Evolutionary conservation across 2,113 vertebrate species (phyloP).

Genomic region (Rhabdomys dilectus): DNA sequence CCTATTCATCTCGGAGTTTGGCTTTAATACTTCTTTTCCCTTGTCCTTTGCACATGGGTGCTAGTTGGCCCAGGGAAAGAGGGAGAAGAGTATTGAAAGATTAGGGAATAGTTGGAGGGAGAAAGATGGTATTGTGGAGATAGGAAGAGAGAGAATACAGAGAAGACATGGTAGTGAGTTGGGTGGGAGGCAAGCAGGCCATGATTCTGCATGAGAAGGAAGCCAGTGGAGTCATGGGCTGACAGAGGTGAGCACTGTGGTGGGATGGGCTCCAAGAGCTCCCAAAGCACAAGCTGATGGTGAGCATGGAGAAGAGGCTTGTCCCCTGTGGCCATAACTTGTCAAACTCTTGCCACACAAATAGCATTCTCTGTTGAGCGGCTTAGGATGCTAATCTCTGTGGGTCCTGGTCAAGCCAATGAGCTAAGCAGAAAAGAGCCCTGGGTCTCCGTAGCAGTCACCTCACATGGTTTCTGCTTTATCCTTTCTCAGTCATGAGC

Average conservation of each 20-base stretch:
- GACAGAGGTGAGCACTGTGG: neutral
- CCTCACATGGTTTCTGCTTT: fast-evolving
- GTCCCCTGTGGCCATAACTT: neutral
- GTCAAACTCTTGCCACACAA: neutral
- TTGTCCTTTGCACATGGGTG: neutral
- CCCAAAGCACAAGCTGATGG: neutral
- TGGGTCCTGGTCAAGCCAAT: no score
- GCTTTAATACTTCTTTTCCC: no score
- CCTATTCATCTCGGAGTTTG: neutral
- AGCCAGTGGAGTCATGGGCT: no score
- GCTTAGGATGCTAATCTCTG: neutral
- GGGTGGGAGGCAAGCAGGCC: no score
- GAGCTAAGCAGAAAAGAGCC: neutral
- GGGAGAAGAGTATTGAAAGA: neutral
- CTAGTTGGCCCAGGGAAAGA: neutral
- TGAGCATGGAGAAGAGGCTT: neutral
- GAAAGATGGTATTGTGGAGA: neutral
- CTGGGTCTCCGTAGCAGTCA: neutral
- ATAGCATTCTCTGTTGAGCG: neutral
- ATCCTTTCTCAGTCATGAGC: neutral
- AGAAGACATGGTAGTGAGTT: no score
- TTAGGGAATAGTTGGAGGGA: no score
- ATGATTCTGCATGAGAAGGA: neutral
- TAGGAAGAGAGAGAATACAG: neutral
- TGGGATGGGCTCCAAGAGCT: neutral